A percentile compares a stretch with the other conserved stretches of the same genome.
phyloP scores from a whole-genome alignment of 1,140 invertebrate species.

The Pogonomyrmex californicus region DNA sequence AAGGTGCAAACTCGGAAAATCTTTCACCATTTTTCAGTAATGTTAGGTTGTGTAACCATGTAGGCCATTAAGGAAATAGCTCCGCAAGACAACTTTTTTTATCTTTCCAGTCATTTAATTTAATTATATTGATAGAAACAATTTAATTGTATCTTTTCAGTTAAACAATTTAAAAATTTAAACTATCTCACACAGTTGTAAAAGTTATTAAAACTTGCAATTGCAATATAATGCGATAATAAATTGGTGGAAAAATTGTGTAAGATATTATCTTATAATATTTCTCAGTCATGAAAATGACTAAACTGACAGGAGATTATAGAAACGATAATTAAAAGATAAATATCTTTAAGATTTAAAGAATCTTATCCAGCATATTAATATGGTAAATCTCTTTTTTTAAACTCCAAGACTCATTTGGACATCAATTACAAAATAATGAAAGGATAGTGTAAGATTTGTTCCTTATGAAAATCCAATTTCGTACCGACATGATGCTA shows the following conservation, averaged over 20 bases:
- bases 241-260: not conserved
- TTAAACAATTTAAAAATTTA: not conserved
- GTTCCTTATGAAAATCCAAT: constrained; percentile 56
- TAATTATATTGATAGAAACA: constrained; percentile 16
- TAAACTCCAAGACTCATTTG: not conserved
- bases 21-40: constrained; percentile 72
- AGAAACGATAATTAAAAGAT: constrained; percentile 28
- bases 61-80: constrained; percentile 50
- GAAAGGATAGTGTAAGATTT: constrained; percentile 22
- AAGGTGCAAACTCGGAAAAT: constrained; percentile 84
- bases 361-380: constrained; percentile 36
- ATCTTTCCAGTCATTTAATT: constrained; percentile 19
- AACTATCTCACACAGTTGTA: not conserved
- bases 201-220: not conserved
- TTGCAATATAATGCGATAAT: not conserved
- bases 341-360: constrained; percentile 18
- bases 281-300: not conserved
- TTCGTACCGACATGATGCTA: constrained; percentile 20
- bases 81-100: not conserved
- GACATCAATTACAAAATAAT: not conserved
- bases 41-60: constrained; percentile 66
- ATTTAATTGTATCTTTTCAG: not conserved
- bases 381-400: constrained; percentile 37
- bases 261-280: not conserved
- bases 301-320: constrained; percentile 21